Conservation (phyloP, 2,113 vertebrate species). For the Eurypyga helias region DNA sequence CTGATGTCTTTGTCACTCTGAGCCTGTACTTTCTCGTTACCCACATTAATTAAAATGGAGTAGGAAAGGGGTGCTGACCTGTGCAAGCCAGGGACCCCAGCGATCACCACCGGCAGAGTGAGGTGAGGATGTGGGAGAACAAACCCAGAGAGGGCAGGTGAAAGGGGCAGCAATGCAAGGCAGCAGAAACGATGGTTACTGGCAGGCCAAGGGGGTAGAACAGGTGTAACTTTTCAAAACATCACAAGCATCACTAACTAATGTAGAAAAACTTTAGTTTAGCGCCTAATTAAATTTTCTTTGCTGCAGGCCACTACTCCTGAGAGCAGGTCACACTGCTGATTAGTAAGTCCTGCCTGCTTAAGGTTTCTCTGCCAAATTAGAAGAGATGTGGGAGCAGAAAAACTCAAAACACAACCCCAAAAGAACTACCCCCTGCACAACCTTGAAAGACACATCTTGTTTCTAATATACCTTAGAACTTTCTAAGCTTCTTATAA, state of each 20-base stretch:
- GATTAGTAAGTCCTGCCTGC: not conserved
- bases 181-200: not conserved
- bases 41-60: not conserved
- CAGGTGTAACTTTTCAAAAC: not conserved
- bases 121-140: accelerated
- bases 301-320: not conserved
- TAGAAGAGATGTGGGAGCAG: not conserved
- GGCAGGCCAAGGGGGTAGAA: not conserved
- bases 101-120: not conserved
- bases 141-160: not conserved
- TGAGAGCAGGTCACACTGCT: not conserved
- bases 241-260: not conserved
- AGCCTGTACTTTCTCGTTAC: not conserved
- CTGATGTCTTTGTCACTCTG: not conserved
- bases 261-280: not conserved
- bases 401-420: not conserved
- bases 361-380: not conserved
- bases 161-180: not conserved
- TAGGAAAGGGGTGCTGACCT: not conserved
- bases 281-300: not conserved
- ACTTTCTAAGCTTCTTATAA: not conserved
- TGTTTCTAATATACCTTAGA: not conserved
- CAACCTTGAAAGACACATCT: not conserved
- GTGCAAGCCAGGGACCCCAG: not conserved
- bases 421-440: not conserved